Percentiles rank a stretch among this genome's conserved stretches.
These are phyloP conservation scores for Rhea pennata DNA, from an alignment of 2,113 vertebrate genomes.

Conservation along the genomic window DNA sequence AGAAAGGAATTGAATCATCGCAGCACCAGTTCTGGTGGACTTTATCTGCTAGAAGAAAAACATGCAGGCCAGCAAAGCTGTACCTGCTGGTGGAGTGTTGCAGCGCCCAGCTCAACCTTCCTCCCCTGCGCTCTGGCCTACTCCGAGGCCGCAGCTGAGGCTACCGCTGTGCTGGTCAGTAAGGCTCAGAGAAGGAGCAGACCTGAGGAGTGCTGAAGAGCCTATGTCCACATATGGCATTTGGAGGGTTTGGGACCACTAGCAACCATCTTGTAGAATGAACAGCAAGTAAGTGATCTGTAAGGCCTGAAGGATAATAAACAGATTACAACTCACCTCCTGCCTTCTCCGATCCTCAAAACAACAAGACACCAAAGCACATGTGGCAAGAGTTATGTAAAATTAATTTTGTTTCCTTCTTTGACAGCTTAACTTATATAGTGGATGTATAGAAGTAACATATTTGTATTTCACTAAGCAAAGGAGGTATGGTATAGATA, in stretches of 20 bases:
- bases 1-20: neutral
- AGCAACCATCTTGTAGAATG: neutral
- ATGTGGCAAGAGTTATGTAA: neutral
- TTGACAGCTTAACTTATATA: neutral
- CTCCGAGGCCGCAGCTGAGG: neutral
- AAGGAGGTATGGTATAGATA: neutral
- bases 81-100: neutral
- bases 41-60: neutral
- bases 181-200: neutral
- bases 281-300: neutral
- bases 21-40: neutral
- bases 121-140: neutral
- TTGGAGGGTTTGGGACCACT: neutral
- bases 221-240: neutral
- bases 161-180: rapidly evolving
- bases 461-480: neutral
- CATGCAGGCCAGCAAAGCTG: neutral
- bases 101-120: neutral
- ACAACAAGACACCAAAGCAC: neutral
- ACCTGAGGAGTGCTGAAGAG: neutral
- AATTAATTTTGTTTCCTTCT: neutral
- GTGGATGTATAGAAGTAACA: neutral
- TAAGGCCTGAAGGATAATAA: neutral
- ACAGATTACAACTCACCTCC: neutral
- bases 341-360: neutral